Evolutionary conservation across 1,140 invertebrate species (phyloP), one percentile per base, ranked within the genome.

Genomic region (Scaptomyza graminum): DNA sequence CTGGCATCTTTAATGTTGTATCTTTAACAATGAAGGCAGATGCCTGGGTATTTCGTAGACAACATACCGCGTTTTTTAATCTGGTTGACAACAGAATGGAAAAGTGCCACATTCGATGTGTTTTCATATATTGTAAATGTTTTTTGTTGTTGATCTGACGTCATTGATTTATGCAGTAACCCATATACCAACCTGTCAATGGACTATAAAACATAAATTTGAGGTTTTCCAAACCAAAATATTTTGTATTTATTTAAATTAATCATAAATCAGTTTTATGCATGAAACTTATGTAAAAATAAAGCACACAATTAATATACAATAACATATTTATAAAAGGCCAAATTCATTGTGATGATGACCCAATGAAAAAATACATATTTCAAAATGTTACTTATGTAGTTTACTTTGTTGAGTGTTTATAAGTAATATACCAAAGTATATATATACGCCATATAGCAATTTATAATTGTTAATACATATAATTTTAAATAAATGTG

Each of bases 191-290:
- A 54, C 43, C 15, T n/a, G 5, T 59, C 12, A 34, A 18, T 15
- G 3, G 49, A 46, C 13, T 16, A 25, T 5, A 12, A 15, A n/a
- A 1, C 5, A 9, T 67, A 12, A 12, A 13, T 67, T 72, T 60
- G 11, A 72, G 69, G 81, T 74, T 76, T 80, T 88, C 63, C 79
- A 88, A 85, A 87, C 82, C 83, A 88, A 88, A 57, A 87, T 41
- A 52, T 87, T 76, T 82, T 71, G 0, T 71, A 66, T 71, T 59
- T 59, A 71, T 56, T 63, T 9, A 43, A 51, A 64, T 80, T 63
- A 84, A 68, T 52, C 47, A 59, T 77, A 87, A 82, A 87, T 82
- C 57, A 79, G 64, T 78, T 78, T 59, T 62, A 43, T 67, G 64
- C 66, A 71, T 63, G 34, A 79, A 78, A 63, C 43, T 74, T 65